Base-by-base conservation (phyloP, 2,113 vertebrate species). In the Etheostoma cragini region DNA sequence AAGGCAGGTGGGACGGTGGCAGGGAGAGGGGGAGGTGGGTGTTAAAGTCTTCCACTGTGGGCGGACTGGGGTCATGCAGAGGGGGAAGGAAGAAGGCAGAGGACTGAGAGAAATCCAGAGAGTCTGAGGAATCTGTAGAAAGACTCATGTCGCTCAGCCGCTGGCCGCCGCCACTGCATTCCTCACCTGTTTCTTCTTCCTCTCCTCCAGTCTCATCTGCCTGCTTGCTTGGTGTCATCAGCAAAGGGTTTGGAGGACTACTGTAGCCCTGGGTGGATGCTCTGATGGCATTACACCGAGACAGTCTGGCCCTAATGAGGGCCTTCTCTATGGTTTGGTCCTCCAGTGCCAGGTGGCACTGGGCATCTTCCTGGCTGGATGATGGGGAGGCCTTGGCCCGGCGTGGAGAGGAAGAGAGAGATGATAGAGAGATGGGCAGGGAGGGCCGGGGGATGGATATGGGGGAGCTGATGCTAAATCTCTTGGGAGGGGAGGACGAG, bases 131-230 rank as follows among this genome's bases (percentile, higher is more conserved):
- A 69, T 97, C 98, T 50, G 97, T 99, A 69, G 97, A 99, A 79
- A 98, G 93, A 93, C 98, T 99, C 96, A 98, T 96, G 93, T 98
- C 96, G 67, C 98, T 99, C 79, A 98, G 94, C 19, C 98, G 94
- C 91, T 98, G 97, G 33, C 82, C 54, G 45, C 94, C 91, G 53
- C 94, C 93, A 38, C 93, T 53, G 5, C 72, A 52, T 14, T 84
- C 76, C 21, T 72, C 81, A 1, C 30, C 70, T 5, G 30, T 21
- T 49, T 78, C 84, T 47, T 45, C 84, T 50, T 38, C 72, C 1
- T 56, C 65, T 50, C 1, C 56, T 22, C 16, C 38, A 80, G 85
- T 88, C 93, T 92, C 46, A 24, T 86, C 2, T 80, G 17, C 33
- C 50, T 26, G 45, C 22, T 64, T 56, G 21, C 10, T 49, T 6